Evolutionary conservation across 2,113 vertebrate species (phyloP).

Genomic region (Synodontis membranacea): DNA sequence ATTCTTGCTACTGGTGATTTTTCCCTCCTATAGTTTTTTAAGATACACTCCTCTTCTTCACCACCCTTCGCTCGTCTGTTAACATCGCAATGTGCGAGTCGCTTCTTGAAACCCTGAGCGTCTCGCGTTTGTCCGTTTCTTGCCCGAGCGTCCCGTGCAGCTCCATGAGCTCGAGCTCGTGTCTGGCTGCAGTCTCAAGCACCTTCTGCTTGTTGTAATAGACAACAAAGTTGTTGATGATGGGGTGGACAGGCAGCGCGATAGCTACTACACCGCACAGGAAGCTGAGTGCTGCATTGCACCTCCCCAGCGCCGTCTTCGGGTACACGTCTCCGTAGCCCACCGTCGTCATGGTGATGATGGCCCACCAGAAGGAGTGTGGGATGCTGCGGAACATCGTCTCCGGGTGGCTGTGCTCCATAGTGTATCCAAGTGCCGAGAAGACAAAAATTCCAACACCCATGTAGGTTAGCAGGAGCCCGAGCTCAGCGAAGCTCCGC

Average conservation of each 20-base stretch:
- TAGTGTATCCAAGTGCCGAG: conserved; percentile 92
- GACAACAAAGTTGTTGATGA: conserved; percentile 96
- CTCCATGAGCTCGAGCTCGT: conserved; percentile 93
- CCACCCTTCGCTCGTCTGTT: conserved; percentile 76
- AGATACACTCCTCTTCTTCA: conserved; percentile 51
- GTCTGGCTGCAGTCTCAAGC: conserved; percentile 92
- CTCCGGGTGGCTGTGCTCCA: conserved; percentile 95
- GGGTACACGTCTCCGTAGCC: conserved; percentile 97
- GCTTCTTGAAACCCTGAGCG: conserved; percentile 70
- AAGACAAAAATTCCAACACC: conserved; percentile 96
- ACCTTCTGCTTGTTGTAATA: conserved; percentile 96
- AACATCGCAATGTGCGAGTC: conserved; percentile 80
- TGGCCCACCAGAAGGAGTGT: conserved; percentile 98
- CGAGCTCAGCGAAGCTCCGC: conserved; percentile 92
- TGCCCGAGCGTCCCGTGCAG: conserved; percentile 76
- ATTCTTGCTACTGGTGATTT: conserved; percentile 15
- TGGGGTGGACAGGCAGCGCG: conserved; percentile 93
- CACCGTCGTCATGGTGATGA: conserved; percentile 98
- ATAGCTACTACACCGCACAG: conserved; percentile 96
- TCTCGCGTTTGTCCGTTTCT: conserved; percentile 10
- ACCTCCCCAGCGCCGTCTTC: conserved; percentile 93
- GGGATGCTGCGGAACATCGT: conserved; percentile 98
- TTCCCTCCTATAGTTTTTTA: not conserved
- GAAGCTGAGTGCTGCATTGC: conserved; percentile 96
- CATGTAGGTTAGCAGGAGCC: conserved; percentile 94